These are phyloP conservation scores for Serripes groenlandicus DNA, from an alignment of 2,888 invertebrate species.

Conservation along the genomic window DNA sequence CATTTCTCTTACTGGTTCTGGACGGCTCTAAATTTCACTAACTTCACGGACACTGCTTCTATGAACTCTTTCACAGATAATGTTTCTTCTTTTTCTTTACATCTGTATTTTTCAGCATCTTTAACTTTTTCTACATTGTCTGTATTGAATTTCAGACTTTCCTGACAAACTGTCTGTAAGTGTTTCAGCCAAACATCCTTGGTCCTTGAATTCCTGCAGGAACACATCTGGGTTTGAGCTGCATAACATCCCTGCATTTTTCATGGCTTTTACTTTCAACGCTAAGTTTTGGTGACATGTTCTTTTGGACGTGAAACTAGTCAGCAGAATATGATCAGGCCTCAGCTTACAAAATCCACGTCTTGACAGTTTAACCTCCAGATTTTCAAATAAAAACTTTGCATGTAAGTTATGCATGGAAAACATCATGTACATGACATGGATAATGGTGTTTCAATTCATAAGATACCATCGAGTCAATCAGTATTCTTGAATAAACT, in stretches of 20 bases:
- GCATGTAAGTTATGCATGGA: conserved; percentile 30
- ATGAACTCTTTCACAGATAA: too few relatives aligned
- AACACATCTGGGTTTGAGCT: too few relatives aligned
- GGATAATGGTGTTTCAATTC: too few relatives aligned
- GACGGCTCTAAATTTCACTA: background rate
- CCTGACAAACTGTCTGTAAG: background rate
- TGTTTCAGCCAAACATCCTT: background rate
- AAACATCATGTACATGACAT: too few relatives aligned
- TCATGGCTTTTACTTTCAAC: conserved; percentile 23
- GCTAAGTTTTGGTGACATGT: conserved; percentile 48
- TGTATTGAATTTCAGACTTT: background rate
- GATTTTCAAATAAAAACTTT: conserved; percentile 45
- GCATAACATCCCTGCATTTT: conserved; percentile 24
- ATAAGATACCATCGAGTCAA: too few relatives aligned
- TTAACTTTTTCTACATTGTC: background rate
- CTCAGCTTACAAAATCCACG: too few relatives aligned
- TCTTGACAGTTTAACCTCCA: conserved; percentile 29
- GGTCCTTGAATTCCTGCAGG: background rate
- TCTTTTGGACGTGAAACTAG: conserved; percentile 13
- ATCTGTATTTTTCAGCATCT: background rate
- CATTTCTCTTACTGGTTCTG: conserved; percentile 1
- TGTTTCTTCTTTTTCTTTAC: background rate
- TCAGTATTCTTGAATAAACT: too few relatives aligned
- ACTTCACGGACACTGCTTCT: too few relatives aligned
- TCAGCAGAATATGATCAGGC: conserved; percentile 22